Evolutionary conservation across 2,888 invertebrate genomes (phyloP), one percentile per base, ranked within the genome.

Genomic region (Drosophila eohydei): DNA sequence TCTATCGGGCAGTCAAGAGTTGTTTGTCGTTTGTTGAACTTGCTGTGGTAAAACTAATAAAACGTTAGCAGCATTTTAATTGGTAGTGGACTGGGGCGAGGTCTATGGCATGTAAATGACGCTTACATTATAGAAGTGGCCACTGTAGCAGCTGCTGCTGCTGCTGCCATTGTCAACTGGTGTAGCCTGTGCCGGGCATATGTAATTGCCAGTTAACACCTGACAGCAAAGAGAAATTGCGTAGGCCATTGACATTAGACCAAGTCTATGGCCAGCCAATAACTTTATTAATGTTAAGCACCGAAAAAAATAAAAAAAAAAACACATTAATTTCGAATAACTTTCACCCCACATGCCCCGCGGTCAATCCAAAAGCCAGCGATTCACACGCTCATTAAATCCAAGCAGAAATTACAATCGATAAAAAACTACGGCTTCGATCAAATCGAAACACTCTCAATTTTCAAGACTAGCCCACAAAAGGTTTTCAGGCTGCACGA

Each of bases 101-200:
- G 88, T 85, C 84, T 85, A 70, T 77, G 84, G 89, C 89, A 89
- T 89, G 84, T 79, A 85, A 85, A 85, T 87, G 64, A 60, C 60
- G 65, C 14, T 57, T 68, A 74, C 79, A 78, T 76, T 81, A 63
- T 70, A 76, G 54, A 48, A 46, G 57, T 51, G 40, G 48, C 50
- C 38, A 74, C 56, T 40, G 44, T 59, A 64, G 52, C 41, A 32
- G 56, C 30, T 59, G 21, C 43, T 4, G 43, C 21, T 16, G 48
- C 48, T 48, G 46, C 9, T 30, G 48, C 48, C 16, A 66, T 52
- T 62, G 76, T 68, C 76, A 69, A 66, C 51, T 58, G 50, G 44
- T 62, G 40, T 64, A 63, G 72, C 74, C 60, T 89, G 84, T 84
- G 89, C 61, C 77, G 64, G 65, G 89, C 89, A 85, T 89, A 75